phyloP scores from a whole-genome alignment of 2,797 vertebrate genomes.

The Sitta carolinensis region DNA sequence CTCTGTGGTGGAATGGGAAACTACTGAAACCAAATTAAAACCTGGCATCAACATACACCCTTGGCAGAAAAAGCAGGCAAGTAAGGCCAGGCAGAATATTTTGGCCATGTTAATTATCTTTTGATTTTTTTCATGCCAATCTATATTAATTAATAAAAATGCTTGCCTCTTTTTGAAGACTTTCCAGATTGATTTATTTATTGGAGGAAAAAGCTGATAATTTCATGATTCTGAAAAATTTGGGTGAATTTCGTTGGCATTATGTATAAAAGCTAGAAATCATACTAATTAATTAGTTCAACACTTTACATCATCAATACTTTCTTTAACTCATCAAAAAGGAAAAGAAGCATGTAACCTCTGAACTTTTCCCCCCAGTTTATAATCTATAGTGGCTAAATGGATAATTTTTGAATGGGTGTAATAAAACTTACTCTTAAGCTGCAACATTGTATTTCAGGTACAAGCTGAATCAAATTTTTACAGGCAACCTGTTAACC shows the following conservation, averaged over 20 bases:
- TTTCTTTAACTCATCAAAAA: neutral
- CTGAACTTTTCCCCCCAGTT: neutral
- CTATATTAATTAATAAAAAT: neutral
- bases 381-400: neutral
- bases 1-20: neutral
- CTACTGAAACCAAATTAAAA: neutral
- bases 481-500: conserved; percentile 8
- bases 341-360: neutral
- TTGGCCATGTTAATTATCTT: neutral
- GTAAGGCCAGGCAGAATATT: neutral
- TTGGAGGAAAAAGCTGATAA: neutral
- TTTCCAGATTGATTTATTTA: neutral
- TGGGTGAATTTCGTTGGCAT: neutral
- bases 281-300: neutral
- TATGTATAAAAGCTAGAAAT: neutral
- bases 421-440: neutral
- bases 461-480: conserved; percentile 6
- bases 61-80: neutral
- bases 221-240: neutral
- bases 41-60: neutral
- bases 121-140: neutral
- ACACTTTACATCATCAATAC: neutral
- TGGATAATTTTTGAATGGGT: neutral
- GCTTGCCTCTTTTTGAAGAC: neutral
- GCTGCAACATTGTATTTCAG: neutral